Conservation (phyloP, 2,888 invertebrate genomes). For the Creontiades dilutus region DNA sequence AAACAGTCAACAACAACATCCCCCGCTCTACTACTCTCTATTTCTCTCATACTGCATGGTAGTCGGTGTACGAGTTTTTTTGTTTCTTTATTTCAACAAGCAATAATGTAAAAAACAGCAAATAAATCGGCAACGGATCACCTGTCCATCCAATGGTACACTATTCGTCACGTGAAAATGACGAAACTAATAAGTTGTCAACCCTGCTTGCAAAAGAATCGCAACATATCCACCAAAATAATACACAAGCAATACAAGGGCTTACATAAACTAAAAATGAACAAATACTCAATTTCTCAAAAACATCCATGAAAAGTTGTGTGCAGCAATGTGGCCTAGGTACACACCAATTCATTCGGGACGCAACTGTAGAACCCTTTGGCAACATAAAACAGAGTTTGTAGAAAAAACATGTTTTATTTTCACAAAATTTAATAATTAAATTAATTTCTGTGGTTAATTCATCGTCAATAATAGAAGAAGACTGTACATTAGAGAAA, state of each 20-base stretch:
- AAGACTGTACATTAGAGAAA: too few species aligned
- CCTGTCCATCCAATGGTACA: neutral
- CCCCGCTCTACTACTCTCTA: slow-evolving; percentile 64
- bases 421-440: too few species aligned
- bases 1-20: slow-evolving; percentile 71
- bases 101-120: slow-evolving; percentile 8
- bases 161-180: neutral
- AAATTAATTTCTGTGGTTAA: too few species aligned
- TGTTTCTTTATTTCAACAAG: slow-evolving; percentile 29
- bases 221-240: neutral
- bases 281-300: too few species aligned
- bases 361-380: too few species aligned
- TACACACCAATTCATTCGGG: too few species aligned
- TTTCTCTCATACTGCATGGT: slow-evolving; percentile 62
- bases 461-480: too few species aligned
- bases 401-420: too few species aligned
- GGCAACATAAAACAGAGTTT: too few species aligned
- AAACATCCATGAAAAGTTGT: too few species aligned
- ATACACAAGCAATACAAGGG: neutral
- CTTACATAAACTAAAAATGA: too few species aligned
- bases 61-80: slow-evolving; percentile 39
- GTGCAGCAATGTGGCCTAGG: too few species aligned
- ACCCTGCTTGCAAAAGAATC: neutral
- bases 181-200: neutral
- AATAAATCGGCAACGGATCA: neutral